Conservation (phyloP, 2,888 invertebrate species). For the Diplolepis rosae region DNA sequence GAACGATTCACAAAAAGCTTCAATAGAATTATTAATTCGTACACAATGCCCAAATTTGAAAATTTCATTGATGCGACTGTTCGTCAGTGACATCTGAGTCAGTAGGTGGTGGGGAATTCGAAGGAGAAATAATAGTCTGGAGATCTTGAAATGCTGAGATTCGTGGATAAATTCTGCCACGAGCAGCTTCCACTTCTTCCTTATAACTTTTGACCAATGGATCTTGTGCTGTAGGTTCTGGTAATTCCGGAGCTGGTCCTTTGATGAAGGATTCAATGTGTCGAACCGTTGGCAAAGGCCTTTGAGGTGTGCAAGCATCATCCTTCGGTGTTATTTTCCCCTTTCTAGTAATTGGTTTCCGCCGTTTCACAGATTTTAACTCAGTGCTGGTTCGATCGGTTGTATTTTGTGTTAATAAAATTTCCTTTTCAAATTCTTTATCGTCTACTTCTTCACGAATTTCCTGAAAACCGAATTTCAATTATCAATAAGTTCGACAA, state of each 20-base stretch:
- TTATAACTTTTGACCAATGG: not conserved
- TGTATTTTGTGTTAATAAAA: not conserved
- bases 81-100: not conserved
- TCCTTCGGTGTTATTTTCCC: not conserved
- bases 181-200: constrained; percentile 14
- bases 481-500: too few relatives aligned
- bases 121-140: not conserved
- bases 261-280: constrained; percentile 34
- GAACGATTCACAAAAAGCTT: too few relatives aligned
- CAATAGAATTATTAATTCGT: too few relatives aligned
- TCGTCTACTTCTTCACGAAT: not conserved
- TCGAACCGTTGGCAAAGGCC: not conserved
- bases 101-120: not conserved
- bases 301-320: constrained; percentile 35
- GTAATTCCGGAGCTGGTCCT: not conserved
- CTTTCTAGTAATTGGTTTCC: not conserved
- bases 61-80: not conserved
- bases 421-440: not conserved
- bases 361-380: not conserved
- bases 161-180: constrained; percentile 42
- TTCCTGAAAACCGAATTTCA: not conserved
- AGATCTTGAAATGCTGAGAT: constrained; percentile 46
- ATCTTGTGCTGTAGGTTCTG: not conserved
- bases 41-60: too few relatives aligned
- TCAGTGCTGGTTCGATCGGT: not conserved